Evolutionary conservation across 2,888 invertebrate species (phyloP).

Genomic region (Synanthedon andrenaeformis): DNA sequence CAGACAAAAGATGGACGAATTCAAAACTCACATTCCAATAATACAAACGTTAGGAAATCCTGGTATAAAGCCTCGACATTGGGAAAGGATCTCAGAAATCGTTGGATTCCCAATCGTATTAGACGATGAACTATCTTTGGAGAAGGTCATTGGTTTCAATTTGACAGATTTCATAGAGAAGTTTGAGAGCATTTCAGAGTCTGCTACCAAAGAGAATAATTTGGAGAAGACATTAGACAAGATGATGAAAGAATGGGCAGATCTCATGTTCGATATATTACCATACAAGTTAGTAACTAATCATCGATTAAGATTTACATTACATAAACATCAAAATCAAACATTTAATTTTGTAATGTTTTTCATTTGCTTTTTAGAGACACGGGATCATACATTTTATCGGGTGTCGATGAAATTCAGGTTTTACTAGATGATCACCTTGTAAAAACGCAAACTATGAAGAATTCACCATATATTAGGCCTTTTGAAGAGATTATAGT

Average conservation of each 20-base stretch:
- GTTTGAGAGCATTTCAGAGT: constrained; percentile 92
- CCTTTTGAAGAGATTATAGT: constrained; percentile 88
- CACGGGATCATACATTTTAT: constrained; percentile 90
- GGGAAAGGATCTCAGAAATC: constrained; percentile 95
- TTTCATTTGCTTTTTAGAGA: constrained; percentile 64
- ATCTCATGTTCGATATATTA: constrained; percentile 79
- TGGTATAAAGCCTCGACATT: constrained; percentile 90
- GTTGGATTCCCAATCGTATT: constrained; percentile 93
- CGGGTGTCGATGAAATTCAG: constrained; percentile 94
- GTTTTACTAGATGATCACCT: constrained; percentile 93
- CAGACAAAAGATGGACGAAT: constrained; percentile 83
- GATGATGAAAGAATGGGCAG: constrained; percentile 94
- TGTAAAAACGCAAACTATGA: constrained; percentile 97
- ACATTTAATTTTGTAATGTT: neutral
- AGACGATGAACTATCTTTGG: constrained; percentile 84
- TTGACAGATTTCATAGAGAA: constrained; percentile 88
- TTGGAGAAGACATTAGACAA: constrained; percentile 88
- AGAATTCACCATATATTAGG: constrained; percentile 95
- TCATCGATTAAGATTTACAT: neutral
- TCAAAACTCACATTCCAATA: constrained; percentile 90
- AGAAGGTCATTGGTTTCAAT: constrained; percentile 89
- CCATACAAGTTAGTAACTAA: constrained; percentile 72
- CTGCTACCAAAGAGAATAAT: constrained; percentile 95
- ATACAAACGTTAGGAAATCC: constrained; percentile 95
- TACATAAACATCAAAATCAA: neutral